These are phyloP conservation scores for Helostoma temminkii DNA, from an alignment of 2,797 vertebrate species.

Conservation along the genomic window DNA sequence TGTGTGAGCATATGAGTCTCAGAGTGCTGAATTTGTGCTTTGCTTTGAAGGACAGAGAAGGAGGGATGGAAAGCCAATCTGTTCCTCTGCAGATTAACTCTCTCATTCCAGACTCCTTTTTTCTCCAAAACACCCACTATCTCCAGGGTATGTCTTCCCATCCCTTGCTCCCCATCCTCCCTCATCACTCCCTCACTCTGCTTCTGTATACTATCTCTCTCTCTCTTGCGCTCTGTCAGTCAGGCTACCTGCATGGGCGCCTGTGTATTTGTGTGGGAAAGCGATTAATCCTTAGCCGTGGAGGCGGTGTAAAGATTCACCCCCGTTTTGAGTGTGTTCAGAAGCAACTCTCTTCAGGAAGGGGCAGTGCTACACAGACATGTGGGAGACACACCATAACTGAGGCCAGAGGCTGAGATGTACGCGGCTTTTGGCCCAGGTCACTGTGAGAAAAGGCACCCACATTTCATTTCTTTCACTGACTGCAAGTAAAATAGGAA, in stretches of 20 bases:
- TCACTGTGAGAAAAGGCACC: conserved; percentile 28
- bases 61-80: conserved; percentile 69
- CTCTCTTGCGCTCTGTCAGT: conserved; percentile 59
- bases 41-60: conserved; percentile 75
- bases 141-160: conserved; percentile 57
- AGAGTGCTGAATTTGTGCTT: conserved; percentile 66
- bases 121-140: conserved; percentile 72
- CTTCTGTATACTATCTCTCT: conserved; percentile 43
- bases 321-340: conserved; percentile 33
- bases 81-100: conserved; percentile 81
- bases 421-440: conserved; percentile 11
- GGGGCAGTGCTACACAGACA: conserved; percentile 12
- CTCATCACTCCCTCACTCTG: conserved; percentile 48
- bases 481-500: conserved; percentile 43
- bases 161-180: conserved; percentile 18
- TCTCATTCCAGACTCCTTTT: conserved; percentile 63
- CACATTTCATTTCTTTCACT: conserved; percentile 41
- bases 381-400: conserved; percentile 12
- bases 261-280: conserved; percentile 63
- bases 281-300: conserved; percentile 52
- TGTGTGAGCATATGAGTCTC: conserved; percentile 24
- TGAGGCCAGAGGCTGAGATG: conserved; percentile 28
- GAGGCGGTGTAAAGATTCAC: conserved; percentile 44
- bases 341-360: conserved; percentile 31
- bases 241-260: conserved; percentile 53